Evolutionary conservation across 2,797 vertebrate species (phyloP), one percentile per base, ranked within the genome.

Genomic region (Mionectes olivaceus): DNA sequence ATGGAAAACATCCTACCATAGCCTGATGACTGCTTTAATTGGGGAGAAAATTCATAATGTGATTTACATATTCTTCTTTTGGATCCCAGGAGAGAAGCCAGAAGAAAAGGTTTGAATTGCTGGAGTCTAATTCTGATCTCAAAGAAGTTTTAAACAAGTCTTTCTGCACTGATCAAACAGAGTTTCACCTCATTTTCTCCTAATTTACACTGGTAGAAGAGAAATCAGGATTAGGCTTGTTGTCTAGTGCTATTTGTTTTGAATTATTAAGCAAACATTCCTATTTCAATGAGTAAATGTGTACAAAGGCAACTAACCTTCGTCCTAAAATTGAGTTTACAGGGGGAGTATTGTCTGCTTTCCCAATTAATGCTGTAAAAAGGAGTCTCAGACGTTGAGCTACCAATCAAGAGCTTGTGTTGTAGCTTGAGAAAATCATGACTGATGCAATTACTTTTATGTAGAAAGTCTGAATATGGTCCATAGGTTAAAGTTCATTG

Each of bases 251-350:
- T 95, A 95, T 97, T 97, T 97, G 95, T 95, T 96, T 94, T 96
- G 96, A 95, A 95, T 96, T 96, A 97, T 95, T 96, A 97, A 96
- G 95, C 94, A 96, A 96, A 96, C 96, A 96, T 95, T 96, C 95
- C 91, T 90, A 96, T 95, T 96, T 94, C 95, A 94, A 91, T 96
- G 91, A 94, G 93, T 91, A 96, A 96, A 96, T 64, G 90, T 96
- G 95, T 96, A 96, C 96, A 96, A 97, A 97, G 88, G 94, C 93
- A 97, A 94, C 95, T 96, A 97, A 96, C 95, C 94, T 97, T 96
- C 91, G 33, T 96, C 93, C 93, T 93, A 96, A 97, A 96, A 96
- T 96, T 53, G 69, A 91, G 91, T 95, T 94, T 94, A 96, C 96
- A 96, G 95, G 93, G 91, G 91, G 74, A 97, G 95, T 89, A 96